Conservation (phyloP, 2,113 vertebrate genomes). For the human (Homo sapiens) region GRCh38 chr1:4449001-4449500, state of each 20-base stretch:
- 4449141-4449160: accelerated
- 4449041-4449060: too few relatives aligned
- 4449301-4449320: accelerated
- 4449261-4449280: accelerated
- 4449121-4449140: accelerated
- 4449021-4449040: not conserved
- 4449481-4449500: accelerated
- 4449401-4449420: not conserved
- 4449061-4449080: not conserved
- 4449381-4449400: accelerated
- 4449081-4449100: not conserved
- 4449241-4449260: accelerated
- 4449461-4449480: not conserved
- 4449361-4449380: not conserved
- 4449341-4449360: too few relatives aligned
- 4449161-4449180: not conserved
- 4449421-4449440: not conserved
- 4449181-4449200: not conserved
- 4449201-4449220: accelerated
- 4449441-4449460: not conserved
- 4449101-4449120: too few relatives aligned
- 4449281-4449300: not conserved
- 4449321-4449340: accelerated
- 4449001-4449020: not conserved
- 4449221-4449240: not conserved